Evolutionary conservation across 2,888 invertebrate genomes (phyloP).

Genomic region (Poecilus cupreus): DNA sequence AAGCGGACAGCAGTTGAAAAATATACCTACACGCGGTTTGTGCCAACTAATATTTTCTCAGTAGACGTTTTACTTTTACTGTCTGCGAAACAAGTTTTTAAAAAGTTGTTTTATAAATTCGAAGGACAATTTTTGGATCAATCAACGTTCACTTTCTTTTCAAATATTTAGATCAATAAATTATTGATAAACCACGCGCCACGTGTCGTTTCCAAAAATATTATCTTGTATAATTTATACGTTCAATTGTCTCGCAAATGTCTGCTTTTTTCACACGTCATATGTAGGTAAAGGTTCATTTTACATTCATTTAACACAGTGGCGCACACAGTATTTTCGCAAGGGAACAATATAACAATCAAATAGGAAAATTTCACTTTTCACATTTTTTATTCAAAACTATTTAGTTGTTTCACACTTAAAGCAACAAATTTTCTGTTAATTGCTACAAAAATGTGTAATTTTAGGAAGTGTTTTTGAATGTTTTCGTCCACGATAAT

Average conservation of each 20-base stretch:
- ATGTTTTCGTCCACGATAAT: too few relatives aligned
- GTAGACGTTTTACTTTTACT: constrained; percentile 19
- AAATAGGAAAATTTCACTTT: too few relatives aligned
- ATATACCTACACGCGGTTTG: background rate
- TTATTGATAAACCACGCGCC: background rate
- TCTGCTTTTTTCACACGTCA: constrained; percentile 5
- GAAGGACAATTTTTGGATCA: constrained; percentile 46
- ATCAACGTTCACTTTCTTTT: constrained; percentile 42
- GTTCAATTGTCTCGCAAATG: background rate
- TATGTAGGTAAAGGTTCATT: background rate
- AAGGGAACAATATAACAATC: background rate
- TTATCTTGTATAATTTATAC: background rate
- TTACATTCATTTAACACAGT: constrained; percentile 4
- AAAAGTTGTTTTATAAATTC: constrained; percentile 31
- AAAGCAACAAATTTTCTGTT: too few relatives aligned
- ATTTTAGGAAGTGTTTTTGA: too few relatives aligned
- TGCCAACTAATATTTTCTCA: constrained; percentile 32
- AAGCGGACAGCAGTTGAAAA: background rate
- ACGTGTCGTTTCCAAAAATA: constrained; percentile 16
- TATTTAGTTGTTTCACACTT: too few relatives aligned
- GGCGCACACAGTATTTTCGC: background rate
- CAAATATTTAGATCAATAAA: constrained; percentile 21
- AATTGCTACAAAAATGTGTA: too few relatives aligned
- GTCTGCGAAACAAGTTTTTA: constrained; percentile 19
- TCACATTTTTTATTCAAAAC: too few relatives aligned